A percentile compares a stretch with the other conserved stretches of the same genome.
Conservation (phyloP, 2,888 invertebrate genomes). For the Drosophila yooni region DNA sequence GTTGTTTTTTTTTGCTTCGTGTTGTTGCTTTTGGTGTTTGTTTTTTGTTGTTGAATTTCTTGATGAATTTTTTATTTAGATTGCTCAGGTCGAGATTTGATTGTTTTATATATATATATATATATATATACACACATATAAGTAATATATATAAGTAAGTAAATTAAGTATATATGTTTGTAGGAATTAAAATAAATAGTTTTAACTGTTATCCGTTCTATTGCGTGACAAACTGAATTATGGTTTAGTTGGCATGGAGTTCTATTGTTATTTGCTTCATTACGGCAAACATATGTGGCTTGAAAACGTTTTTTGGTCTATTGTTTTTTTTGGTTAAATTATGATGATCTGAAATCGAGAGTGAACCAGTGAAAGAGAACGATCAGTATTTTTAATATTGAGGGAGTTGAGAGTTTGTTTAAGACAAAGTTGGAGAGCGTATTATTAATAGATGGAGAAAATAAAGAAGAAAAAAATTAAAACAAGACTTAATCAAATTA, state of each 20-base stretch:
- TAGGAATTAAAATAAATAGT: constrained; percentile 30
- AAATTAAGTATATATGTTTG: constrained; percentile 20
- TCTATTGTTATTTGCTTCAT: constrained; percentile 69
- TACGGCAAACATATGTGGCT: constrained; percentile 51
- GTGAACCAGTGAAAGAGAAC: constrained; percentile 12
- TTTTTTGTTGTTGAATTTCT: constrained; percentile 27
- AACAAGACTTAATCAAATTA: neutral
- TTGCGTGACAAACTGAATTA: constrained; percentile 80
- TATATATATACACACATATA: neutral
- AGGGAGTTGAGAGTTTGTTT: neutral
- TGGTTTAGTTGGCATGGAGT: constrained; percentile 76
- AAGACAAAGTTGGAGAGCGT: neutral
- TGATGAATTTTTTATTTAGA: constrained; percentile 35
- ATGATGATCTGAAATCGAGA: constrained; percentile 81
- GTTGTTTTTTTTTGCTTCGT: constrained; percentile 25
- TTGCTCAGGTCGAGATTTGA: constrained; percentile 45
- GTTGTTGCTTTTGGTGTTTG: constrained; percentile 21
- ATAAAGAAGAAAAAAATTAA: neutral
- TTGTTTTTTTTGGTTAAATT: constrained; percentile 79
- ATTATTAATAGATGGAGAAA: too few relatives aligned
- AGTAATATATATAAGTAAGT: constrained; percentile 7
- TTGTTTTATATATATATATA: constrained; percentile 8
- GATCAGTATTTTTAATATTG: constrained; percentile 1
- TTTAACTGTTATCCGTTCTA: constrained; percentile 78
- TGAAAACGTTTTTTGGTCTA: constrained; percentile 81